phyloP scores from a whole-genome alignment of 2,113 vertebrate genomes.

The Eudyptes chrysolophus region DNA sequence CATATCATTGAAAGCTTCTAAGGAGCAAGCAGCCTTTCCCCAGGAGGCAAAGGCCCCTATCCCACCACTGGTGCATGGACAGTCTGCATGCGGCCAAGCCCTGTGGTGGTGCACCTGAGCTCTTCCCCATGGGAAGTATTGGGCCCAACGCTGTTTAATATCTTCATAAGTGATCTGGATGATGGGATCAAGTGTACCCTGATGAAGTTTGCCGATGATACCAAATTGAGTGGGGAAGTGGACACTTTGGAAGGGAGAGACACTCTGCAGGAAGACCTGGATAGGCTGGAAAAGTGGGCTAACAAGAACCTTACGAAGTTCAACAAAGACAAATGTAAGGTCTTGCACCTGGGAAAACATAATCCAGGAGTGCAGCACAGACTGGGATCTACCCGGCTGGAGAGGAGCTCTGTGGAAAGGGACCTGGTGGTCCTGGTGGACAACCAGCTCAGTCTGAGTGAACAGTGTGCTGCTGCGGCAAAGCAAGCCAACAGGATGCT shows the following conservation, averaged over 20 bases:
- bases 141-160: neutral
- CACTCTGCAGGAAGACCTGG: neutral
- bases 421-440: neutral
- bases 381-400: neutral
- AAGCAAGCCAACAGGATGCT: neutral
- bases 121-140: neutral
- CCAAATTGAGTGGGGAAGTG: neutral
- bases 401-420: neutral
- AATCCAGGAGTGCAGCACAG: neutral
- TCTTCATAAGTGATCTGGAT: neutral
- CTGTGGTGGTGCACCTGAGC: neutral
- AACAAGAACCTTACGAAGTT: neutral
- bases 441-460: neutral
- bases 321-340: neutral
- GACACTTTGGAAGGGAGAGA: neutral
- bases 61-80: neutral
- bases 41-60: neutral
- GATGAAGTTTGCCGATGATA: neutral
- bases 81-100: neutral
- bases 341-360: neutral
- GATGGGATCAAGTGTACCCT: neutral
- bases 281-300: neutral
- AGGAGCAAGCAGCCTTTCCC: neutral
- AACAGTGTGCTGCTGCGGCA: neutral
- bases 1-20: neutral